These are phyloP conservation scores for Uromys caudimaculatus DNA, from an alignment of 2,797 vertebrate species.

Conservation along the genomic window DNA sequence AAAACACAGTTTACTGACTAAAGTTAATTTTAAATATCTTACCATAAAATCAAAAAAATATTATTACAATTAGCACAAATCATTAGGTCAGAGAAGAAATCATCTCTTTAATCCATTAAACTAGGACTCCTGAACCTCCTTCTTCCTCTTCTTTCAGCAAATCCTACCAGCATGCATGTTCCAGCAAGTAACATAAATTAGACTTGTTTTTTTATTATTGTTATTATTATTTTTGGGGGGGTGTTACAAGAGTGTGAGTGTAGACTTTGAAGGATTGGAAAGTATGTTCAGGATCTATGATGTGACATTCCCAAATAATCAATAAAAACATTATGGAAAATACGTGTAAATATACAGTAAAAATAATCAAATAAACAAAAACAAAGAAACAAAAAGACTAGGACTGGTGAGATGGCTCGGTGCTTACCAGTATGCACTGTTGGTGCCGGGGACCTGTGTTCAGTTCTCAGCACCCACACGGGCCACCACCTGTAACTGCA, in stretches of 20 bases:
- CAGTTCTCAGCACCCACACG: neutral
- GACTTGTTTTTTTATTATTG: neutral
- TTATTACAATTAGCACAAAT: neutral
- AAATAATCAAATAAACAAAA: neutral
- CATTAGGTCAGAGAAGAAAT: neutral
- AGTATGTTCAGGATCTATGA: neutral
- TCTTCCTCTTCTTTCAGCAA: neutral
- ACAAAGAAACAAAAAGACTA: neutral
- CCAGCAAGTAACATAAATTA: neutral
- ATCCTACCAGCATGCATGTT: neutral
- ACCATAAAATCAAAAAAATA: neutral
- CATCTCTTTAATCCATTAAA: neutral
- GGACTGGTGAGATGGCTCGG: neutral
- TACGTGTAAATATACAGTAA: neutral
- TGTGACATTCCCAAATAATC: neutral
- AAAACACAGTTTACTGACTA: neutral
- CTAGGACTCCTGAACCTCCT: neutral
- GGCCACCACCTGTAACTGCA: neutral
- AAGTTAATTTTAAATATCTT: slow-evolving; percentile 46
- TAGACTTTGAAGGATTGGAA: neutral
- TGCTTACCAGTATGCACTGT: neutral
- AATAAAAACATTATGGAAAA: neutral
- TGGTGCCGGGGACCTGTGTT: neutral
- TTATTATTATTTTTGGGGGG: neutral
- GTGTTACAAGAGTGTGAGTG: neutral